A percentile compares a stretch with the other conserved stretches of the same genome.
These are phyloP conservation scores for Hylyphantes graminicola DNA, from an alignment of 1,140 invertebrate species.

Conservation along the genomic window DNA sequence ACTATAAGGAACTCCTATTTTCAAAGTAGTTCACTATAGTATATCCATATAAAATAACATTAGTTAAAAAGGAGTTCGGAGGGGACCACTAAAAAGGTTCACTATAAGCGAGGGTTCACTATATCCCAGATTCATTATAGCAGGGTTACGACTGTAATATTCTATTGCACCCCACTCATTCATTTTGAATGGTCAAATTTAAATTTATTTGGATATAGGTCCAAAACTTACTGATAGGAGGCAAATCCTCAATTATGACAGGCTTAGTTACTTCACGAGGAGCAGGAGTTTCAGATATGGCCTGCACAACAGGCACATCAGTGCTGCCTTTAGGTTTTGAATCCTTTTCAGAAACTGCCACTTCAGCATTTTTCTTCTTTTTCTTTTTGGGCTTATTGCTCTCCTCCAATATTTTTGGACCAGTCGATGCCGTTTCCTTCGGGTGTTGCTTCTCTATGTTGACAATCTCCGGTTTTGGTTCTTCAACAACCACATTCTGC, in stretches of 20 bases:
- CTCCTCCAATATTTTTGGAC: conserved; percentile 24
- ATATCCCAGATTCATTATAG: no score
- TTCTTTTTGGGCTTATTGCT: conserved; percentile 35
- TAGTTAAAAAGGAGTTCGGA: no score
- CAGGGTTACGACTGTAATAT: no score
- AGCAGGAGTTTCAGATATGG: conserved; percentile 25
- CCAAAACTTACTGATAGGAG: conserved; percentile 7
- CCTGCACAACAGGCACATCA: conserved; percentile 15
- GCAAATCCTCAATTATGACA: background rate
- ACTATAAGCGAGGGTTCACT: no score
- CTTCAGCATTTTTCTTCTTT: conserved; percentile 33
- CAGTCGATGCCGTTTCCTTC: conserved; percentile 18
- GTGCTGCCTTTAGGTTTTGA: background rate
- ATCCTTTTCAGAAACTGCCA: conserved; percentile 1
- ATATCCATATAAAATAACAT: no score
- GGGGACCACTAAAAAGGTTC: no score
- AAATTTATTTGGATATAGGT: no score
- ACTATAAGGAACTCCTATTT: no score
- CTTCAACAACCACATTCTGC: background rate
- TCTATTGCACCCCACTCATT: no score
- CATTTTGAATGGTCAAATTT: no score
- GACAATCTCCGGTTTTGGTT: background rate
- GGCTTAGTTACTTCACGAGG: conserved; percentile 9
- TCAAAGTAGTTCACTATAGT: no score
- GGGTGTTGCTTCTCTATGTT: background rate